These are phyloP conservation scores for Potorous gilbertii DNA, from an alignment of 2,797 vertebrate genomes.

Conservation along the genomic window DNA sequence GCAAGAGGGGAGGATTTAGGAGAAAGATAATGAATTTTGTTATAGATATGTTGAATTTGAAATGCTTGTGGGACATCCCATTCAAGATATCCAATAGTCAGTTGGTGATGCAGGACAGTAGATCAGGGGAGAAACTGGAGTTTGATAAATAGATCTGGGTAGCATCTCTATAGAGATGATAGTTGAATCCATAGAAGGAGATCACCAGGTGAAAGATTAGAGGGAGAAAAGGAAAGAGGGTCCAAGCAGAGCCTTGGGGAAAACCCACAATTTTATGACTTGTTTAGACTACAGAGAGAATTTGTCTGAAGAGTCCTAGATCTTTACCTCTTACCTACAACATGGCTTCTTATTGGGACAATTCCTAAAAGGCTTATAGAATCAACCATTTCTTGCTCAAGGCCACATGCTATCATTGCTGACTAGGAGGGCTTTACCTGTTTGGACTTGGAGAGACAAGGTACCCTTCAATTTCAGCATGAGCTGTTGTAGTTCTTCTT, in stretches of 20 bases:
- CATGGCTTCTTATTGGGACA: not conserved
- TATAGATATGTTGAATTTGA: no score
- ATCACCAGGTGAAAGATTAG: not conserved
- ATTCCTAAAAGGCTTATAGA: slow-evolving; percentile 28
- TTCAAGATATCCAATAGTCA: no score
- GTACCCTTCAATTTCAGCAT: slow-evolving; percentile 84
- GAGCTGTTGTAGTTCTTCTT: slow-evolving; percentile 83
- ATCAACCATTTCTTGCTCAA: not conserved
- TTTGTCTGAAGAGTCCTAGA: slow-evolving; percentile 29
- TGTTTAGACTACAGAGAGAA: not conserved
- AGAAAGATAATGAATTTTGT: no score
- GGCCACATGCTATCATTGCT: not conserved
- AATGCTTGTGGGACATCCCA: no score
- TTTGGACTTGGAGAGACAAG: slow-evolving; percentile 79
- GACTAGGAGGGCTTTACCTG: slow-evolving; percentile 77
- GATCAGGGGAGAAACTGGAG: not conserved
- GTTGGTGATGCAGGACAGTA: not conserved
- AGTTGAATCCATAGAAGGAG: no score
- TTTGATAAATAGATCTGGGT: not conserved
- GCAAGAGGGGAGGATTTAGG: no score
- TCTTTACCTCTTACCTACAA: not conserved
- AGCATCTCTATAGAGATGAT: not conserved
- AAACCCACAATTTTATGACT: not conserved
- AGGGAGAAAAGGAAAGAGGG: not conserved
- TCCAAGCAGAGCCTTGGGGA: not conserved